Percentiles rank a stretch among this genome's conserved stretches.
These are phyloP conservation scores for Petrocephalus zakoni DNA, from an alignment of 2,113 vertebrate species.

Conservation along the genomic window DNA sequence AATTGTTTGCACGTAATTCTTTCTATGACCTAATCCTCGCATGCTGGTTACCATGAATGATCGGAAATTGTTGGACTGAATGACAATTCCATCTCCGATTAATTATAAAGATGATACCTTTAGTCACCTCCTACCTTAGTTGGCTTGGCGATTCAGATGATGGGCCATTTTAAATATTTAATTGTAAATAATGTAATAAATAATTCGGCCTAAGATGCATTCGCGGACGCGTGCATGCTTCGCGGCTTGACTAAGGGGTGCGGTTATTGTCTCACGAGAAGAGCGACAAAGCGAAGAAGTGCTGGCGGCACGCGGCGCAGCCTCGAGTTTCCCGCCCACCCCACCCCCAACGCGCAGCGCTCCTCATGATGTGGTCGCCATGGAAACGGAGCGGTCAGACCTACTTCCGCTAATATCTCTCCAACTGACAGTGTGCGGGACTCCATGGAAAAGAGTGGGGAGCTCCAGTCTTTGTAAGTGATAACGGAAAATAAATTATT, in stretches of 20 bases:
- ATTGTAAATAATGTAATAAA: not conserved
- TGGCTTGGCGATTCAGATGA: not conserved
- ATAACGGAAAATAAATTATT: conserved; percentile 13
- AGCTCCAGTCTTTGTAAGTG: conserved; percentile 20
- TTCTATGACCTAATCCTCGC: not conserved
- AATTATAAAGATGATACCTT: not conserved
- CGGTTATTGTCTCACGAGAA: not conserved
- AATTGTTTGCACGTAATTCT: not conserved
- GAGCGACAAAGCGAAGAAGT: conserved; percentile 10
- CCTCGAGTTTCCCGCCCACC: conserved; percentile 28
- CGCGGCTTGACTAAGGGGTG: not conserved
- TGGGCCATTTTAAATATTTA: not conserved
- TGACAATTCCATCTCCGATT: not conserved
- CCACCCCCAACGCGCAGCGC: conserved; percentile 20
- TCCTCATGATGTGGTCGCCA: conserved; percentile 26
- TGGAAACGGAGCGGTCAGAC: conserved; percentile 23
- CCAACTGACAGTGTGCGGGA: conserved; percentile 16
- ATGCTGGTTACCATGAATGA: not conserved
- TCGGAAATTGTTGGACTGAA: not conserved
- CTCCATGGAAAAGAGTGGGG: conserved; percentile 21
- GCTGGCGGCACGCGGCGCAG: conserved; percentile 7
- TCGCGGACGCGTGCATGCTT: not conserved
- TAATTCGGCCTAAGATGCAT: not conserved
- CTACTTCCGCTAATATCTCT: conserved; percentile 22
- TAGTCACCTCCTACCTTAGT: not conserved